Conservation (phyloP, 2,888 invertebrate genomes). For the Ashinkailepas kermadecensis region DNA sequence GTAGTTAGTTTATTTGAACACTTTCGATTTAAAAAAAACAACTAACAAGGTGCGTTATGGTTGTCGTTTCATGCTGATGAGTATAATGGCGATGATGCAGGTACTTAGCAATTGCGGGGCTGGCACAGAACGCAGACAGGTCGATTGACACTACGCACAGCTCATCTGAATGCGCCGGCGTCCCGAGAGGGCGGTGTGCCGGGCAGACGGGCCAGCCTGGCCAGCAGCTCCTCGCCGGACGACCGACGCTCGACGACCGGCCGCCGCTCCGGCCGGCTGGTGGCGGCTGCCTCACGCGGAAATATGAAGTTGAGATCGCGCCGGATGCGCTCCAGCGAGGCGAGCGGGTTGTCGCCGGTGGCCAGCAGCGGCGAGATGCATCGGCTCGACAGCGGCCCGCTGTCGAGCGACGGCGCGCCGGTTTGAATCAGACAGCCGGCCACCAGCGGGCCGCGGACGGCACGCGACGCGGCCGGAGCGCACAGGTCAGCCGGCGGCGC, state of each 20-base stretch:
- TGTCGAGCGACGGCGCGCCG: not conserved
- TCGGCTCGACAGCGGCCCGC: not conserved
- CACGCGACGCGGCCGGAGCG: not conserved
- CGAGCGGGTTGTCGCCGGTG: not conserved
- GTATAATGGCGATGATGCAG: not conserved
- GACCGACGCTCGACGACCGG: not conserved
- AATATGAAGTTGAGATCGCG: constrained; percentile 11
- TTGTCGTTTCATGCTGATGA: not conserved
- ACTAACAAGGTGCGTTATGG: too few relatives aligned
- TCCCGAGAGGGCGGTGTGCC: not conserved
- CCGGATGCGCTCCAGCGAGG: constrained; percentile 1
- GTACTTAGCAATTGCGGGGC: not conserved
- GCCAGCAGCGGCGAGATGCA: constrained; percentile 7
- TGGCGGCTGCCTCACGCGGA: not conserved
- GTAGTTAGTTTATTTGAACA: not conserved
- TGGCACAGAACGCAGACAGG: too few relatives aligned
- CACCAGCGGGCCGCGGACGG: not conserved
- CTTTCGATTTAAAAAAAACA: not conserved
- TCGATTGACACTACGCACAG: too few relatives aligned
- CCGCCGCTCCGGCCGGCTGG: not conserved
- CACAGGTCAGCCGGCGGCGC: not conserved
- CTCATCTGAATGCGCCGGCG: not conserved
- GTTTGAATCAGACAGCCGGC: too few relatives aligned
- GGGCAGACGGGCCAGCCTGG: not conserved
- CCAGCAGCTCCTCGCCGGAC: constrained; percentile 1